Conservation (phyloP, 2,113 vertebrate genomes). For the Mustelus asterias region DNA sequence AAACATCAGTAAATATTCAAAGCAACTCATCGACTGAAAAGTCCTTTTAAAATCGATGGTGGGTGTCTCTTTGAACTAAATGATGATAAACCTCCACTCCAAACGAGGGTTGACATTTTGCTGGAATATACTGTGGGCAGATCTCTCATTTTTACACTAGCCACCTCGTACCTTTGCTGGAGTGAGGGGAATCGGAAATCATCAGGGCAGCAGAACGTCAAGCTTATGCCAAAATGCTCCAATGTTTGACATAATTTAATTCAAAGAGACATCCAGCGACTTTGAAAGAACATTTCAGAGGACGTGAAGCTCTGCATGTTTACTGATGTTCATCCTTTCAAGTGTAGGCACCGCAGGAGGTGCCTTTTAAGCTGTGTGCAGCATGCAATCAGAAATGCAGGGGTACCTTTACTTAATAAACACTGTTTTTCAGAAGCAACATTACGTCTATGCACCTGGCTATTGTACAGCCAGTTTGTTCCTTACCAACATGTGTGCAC, state of each 20-base stretch:
- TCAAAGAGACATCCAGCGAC: neutral
- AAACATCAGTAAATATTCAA: neutral
- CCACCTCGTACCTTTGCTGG: neutral
- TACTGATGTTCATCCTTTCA: neutral
- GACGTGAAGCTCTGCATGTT: neutral
- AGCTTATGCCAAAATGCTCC: neutral
- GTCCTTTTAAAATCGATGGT: neutral
- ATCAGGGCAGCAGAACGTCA: neutral
- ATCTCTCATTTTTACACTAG: neutral
- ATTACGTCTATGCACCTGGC: neutral
- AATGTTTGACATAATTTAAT: neutral
- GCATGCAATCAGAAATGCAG: neutral
- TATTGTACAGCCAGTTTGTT: neutral
- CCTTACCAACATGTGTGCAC: constrained; percentile 32
- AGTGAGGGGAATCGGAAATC: neutral
- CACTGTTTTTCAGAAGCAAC: neutral
- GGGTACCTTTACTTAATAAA: neutral
- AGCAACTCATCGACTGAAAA: neutral
- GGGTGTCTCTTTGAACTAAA: neutral
- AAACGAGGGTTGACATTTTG: neutral
- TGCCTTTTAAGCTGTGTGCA: neutral
- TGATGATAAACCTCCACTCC: neutral
- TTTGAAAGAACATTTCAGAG: neutral
- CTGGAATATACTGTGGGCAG: neutral
- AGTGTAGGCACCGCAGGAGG: neutral